Evolutionary conservation across 2,888 invertebrate species (phyloP).

Genomic region (Netelia melanura): DNA sequence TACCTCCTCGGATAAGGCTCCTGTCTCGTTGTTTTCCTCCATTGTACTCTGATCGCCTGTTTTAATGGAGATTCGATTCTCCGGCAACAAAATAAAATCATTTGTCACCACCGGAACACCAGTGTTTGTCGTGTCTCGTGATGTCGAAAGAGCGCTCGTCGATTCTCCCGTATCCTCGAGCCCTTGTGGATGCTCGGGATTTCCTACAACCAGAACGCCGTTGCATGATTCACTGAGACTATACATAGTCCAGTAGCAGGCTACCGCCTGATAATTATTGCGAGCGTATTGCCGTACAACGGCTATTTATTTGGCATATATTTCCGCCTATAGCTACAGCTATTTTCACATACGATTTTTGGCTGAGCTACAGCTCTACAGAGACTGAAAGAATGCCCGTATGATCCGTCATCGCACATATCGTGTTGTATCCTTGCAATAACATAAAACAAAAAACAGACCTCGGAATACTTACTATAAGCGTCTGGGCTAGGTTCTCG

Average conservation of each 20-base stretch:
- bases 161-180: slow-evolving; percentile 39
- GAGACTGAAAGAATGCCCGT: slow-evolving; percentile 52
- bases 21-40: background rate
- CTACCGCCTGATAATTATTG: too few species aligned
- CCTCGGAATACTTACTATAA: background rate
- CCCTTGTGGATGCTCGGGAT: slow-evolving; percentile 39
- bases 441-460: slow-evolving; percentile 39
- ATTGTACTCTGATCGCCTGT: slow-evolving; percentile 38
- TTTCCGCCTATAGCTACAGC: slow-evolving; percentile 23
- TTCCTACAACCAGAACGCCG: slow-evolving; percentile 40
- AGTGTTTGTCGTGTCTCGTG: slow-evolving; percentile 32
- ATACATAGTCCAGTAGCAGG: slow-evolving; percentile 41
- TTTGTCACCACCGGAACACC: slow-evolving; percentile 39
- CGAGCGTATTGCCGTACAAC: too few species aligned
- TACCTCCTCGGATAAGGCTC: background rate
- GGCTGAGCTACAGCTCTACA: slow-evolving; percentile 32
- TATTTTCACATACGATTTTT: slow-evolving; percentile 32
- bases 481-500: too few species aligned
- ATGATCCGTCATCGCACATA: slow-evolving; percentile 25
- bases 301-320: slow-evolving; percentile 32
- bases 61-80: slow-evolving; percentile 30
- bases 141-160: slow-evolving; percentile 16
- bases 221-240: slow-evolving; percentile 23
- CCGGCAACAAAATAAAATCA: slow-evolving; percentile 26
- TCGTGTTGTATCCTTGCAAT: slow-evolving; percentile 18